Evolutionary conservation across 2,888 invertebrate genomes (phyloP), one percentile per base, ranked within the genome.

Genomic region (Yponomeuta malinellus): DNA sequence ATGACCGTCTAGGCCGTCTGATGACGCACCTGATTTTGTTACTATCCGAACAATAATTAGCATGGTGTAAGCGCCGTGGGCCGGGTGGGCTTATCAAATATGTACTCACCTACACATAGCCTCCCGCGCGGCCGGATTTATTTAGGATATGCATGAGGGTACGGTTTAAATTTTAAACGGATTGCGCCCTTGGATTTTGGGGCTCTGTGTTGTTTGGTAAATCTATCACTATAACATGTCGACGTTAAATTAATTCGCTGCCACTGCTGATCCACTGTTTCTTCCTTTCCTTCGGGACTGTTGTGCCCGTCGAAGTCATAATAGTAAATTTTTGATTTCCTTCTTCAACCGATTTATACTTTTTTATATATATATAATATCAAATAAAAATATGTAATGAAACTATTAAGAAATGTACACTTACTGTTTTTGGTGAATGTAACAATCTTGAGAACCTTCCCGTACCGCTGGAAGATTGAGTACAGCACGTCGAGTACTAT

Each of bases 351-450:
- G 43, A 43, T 43, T 3, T 8, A 43, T 8, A 52, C 12, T 52
- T 8, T 6, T 2, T 2, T 52, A 52, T 52, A 52, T 52, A 10
- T 12, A 6, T 6, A 12, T 2, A 10, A 59, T 12, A 59, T 15
- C 15, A 12, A 15, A 15, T 15, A 2, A 59, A 59, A 15, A 15
- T 15, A 4, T 15, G 15, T 15, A 10, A 1, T 6, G 52, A 15
- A 2, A 59, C 8, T 43, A 43, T 8, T 43, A 43, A 8, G 43
- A 8, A 8, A 43, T 43, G 33, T 43, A 1, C 73, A 95, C 97
- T 97, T 94, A 98, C 99, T 98, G 92, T 99, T 99, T 94, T 99
- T 99, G 83, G 98, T 99, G 94, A 99, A 99, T 80, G 99, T 99
- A 86, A 99, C 99, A 83, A 99, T 99, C 93, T 99, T 99, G 84